These are phyloP conservation scores for Molanna angustata DNA, from an alignment of 2,888 invertebrate species.

Conservation along the genomic window DNA sequence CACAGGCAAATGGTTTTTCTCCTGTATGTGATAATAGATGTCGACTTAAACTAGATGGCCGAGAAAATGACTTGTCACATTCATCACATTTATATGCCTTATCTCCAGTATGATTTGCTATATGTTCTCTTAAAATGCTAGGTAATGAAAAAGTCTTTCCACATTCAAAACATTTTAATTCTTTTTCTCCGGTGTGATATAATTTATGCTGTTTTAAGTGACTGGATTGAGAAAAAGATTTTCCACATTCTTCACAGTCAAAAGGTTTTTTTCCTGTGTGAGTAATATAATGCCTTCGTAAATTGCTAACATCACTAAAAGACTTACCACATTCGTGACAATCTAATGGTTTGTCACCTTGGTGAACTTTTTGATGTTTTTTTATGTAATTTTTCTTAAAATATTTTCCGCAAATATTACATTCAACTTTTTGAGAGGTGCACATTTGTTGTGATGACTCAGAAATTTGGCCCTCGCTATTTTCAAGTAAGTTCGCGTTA, in stretches of 20 bases:
- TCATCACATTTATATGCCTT: conserved; percentile 43
- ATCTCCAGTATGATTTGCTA: conserved; percentile 37
- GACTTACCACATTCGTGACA: too few relatives aligned
- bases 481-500: too few relatives aligned
- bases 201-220: neutral
- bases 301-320: too few relatives aligned
- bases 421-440: too few relatives aligned
- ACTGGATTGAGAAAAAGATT: neutral
- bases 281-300: too few relatives aligned
- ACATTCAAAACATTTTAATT: neutral
- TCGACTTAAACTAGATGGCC: conserved; percentile 26
- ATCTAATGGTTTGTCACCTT: too few relatives aligned
- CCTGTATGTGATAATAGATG: neutral
- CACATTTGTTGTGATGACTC: too few relatives aligned
- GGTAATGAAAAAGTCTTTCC: neutral
- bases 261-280: neutral
- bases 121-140: neutral
- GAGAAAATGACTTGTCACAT: conserved; percentile 48
- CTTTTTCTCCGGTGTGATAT: neutral
- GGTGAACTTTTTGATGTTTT: too few relatives aligned
- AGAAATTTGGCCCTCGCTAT: too few relatives aligned
- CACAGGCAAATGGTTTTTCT: neutral
- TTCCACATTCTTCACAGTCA: neutral
- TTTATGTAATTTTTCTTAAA: too few relatives aligned
- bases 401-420: too few relatives aligned